These are phyloP conservation scores for Macrocentrus cingulum DNA, from an alignment of 1,140 invertebrate species.

Conservation along the genomic window DNA sequence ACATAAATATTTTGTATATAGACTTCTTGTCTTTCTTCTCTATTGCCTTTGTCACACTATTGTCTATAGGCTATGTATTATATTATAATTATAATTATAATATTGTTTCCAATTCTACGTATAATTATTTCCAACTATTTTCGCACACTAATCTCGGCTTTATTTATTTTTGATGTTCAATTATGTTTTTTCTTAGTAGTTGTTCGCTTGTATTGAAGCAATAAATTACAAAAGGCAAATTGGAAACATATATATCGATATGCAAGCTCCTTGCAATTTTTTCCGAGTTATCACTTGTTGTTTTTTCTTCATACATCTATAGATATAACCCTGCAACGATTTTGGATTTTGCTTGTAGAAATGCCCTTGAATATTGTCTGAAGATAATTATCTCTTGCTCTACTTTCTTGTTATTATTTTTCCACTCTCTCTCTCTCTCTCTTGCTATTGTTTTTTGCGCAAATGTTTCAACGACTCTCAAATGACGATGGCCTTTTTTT, in stretches of 20 bases:
- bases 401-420: too few species aligned
- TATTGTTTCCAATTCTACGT: background rate
- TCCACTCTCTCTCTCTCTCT: too few species aligned
- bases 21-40: too few species aligned
- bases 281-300: background rate
- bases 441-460: background rate
- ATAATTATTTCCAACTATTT: background rate
- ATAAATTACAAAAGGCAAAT: constrained; percentile 10
- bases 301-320: background rate
- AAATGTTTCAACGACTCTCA: background rate
- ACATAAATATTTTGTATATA: too few species aligned
- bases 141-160: background rate
- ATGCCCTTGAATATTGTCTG: constrained; percentile 17
- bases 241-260: background rate
- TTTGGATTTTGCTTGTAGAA: too few species aligned
- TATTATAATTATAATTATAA: too few species aligned
- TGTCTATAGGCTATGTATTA: too few species aligned
- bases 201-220: too few species aligned
- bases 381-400: background rate
- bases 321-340: too few species aligned
- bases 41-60: too few species aligned
- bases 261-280: background rate
- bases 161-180: background rate
- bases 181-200: too few species aligned
- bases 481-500: background rate